A percentile compares a stretch with the other conserved stretches of the same genome.
These are phyloP conservation scores for Mus spicilegus DNA, from an alignment of 2,113 vertebrate genomes.

Conservation along the genomic window DNA sequence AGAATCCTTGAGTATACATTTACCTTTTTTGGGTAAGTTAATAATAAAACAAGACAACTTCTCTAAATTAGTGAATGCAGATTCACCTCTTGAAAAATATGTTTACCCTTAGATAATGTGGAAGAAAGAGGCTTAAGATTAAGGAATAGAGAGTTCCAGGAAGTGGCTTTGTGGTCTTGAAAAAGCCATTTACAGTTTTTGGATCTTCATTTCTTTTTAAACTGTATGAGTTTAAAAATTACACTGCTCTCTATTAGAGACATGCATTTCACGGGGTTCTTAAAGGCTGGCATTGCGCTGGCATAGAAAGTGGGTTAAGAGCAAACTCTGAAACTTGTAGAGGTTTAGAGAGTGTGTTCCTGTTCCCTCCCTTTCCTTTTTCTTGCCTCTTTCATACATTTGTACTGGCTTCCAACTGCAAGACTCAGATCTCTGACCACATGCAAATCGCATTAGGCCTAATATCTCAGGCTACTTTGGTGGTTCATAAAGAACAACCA, in stretches of 20 bases:
- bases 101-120: not conserved
- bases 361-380: not conserved
- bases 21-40: not conserved
- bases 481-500: conserved; percentile 57
- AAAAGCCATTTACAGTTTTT: conserved; percentile 49
- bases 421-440: conserved; percentile 63
- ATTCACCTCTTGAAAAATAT: not conserved
- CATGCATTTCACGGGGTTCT: not conserved
- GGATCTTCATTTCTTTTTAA: conserved; percentile 41
- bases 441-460: conserved; percentile 60
- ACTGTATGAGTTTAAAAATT: not conserved
- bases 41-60: conserved; percentile 4
- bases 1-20: not conserved
- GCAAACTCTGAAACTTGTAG: not conserved
- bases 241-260: not conserved
- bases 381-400: conserved; percentile 3
- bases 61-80: conserved; percentile 38
- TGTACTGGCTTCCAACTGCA: conserved; percentile 49
- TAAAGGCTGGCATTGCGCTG: not conserved
- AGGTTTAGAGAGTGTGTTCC: not conserved
- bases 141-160: not conserved
- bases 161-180: conserved; percentile 36
- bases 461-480: conserved; percentile 55
- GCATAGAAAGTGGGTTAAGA: not conserved
- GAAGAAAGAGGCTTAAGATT: not conserved